These are phyloP conservation scores for Morphnarchus princeps DNA, from an alignment of 2,113 vertebrate species.

Conservation along the genomic window DNA sequence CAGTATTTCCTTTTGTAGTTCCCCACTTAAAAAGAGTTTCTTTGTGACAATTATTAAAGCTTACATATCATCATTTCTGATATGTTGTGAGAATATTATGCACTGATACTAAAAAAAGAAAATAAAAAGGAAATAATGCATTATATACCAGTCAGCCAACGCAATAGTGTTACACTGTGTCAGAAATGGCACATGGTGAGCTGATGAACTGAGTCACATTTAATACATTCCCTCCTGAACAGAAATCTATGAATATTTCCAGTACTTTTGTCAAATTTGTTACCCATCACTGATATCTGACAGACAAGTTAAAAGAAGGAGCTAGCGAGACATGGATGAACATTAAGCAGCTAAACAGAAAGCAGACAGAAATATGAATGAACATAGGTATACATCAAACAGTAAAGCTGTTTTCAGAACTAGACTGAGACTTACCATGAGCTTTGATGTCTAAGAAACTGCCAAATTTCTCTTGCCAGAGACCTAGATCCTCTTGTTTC, in stretches of 20 bases:
- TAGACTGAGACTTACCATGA: constrained; percentile 75
- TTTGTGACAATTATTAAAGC: background rate
- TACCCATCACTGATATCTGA: background rate
- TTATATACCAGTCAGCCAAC: background rate
- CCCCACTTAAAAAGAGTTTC: background rate
- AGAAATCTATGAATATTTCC: background rate
- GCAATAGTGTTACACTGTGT: background rate
- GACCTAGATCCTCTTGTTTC: constrained; percentile 67
- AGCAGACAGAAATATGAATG: background rate
- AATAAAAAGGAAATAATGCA: background rate
- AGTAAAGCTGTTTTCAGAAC: constrained; percentile 8
- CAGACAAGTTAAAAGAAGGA: background rate
- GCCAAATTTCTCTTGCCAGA: constrained; percentile 85
- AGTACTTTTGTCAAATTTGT: background rate
- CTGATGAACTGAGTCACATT: background rate
- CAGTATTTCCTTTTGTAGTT: background rate
- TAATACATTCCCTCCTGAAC: background rate
- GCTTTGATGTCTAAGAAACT: constrained; percentile 86
- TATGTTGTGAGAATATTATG: background rate
- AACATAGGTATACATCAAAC: background rate
- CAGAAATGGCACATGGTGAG: background rate
- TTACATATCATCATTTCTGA: background rate
- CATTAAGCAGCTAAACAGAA: background rate
- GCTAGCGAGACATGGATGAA: fast-evolving
- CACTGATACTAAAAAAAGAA: background rate